phyloP scores from a whole-genome alignment of 2,888 invertebrate species.

The Oscheius onirici region DNA sequence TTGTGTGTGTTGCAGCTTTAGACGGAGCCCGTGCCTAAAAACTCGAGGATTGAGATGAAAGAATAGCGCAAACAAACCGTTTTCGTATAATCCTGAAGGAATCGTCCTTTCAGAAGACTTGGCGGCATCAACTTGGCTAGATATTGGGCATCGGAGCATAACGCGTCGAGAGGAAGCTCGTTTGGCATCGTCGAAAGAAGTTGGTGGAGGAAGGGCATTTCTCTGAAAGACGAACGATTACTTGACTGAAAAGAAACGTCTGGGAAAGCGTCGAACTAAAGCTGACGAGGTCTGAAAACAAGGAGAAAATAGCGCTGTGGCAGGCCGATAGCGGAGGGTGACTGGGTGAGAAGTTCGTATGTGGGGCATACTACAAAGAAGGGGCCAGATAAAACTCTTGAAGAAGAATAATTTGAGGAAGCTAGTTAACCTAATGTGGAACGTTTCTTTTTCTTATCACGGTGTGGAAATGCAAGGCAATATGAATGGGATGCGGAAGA shows the following conservation, averaged over 20 bases:
- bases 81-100: constrained; percentile 44
- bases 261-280: no score
- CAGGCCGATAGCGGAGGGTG: no score
- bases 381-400: no score
- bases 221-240: constrained; percentile 32
- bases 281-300: no score
- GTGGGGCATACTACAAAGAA: no score
- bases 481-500: no score
- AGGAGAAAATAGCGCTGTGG: no score
- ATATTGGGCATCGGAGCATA: constrained; percentile 50
- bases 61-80: neutral
- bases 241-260: neutral
- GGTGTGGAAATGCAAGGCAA: no score
- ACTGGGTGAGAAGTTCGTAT: no score
- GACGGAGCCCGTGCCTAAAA: constrained; percentile 18
- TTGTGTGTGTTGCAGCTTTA: constrained; percentile 22
- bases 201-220: constrained; percentile 56
- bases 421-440: no score
- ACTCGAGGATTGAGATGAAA: neutral
- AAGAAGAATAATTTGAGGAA: no score
- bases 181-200: constrained; percentile 51
- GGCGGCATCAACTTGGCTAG: constrained; percentile 48
- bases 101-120: constrained; percentile 41
- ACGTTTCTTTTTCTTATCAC: no score
- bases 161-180: constrained; percentile 52